phyloP scores from a whole-genome alignment of 2,113 vertebrate genomes.

The Triplophysa siluroides region DNA sequence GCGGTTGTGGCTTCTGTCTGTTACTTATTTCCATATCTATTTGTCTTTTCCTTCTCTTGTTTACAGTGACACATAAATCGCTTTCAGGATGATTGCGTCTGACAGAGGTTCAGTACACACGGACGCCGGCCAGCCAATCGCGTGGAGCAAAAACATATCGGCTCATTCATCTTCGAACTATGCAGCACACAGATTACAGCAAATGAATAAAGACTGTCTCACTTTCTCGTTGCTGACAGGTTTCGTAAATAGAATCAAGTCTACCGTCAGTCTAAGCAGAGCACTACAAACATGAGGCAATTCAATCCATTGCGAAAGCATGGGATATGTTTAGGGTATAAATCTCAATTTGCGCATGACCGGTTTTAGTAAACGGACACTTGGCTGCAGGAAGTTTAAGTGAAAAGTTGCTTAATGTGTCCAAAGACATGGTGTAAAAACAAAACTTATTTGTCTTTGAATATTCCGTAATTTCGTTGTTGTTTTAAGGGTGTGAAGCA shows the following conservation, averaged over 20 bases:
- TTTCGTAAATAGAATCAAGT: slow-evolving; percentile 53
- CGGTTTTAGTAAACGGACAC: neutral
- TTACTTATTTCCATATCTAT: slow-evolving; percentile 57
- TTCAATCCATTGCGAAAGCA: slow-evolving; percentile 22
- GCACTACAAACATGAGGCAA: slow-evolving; percentile 7
- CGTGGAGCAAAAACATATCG: slow-evolving; percentile 59
- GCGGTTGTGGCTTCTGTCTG: slow-evolving; percentile 48
- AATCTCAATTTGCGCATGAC: slow-evolving; percentile 23
- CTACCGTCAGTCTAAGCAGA: slow-evolving; percentile 19
- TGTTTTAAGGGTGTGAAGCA: no score
- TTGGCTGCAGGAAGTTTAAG: slow-evolving; percentile 8
- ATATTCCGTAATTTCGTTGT: no score
- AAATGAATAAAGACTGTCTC: slow-evolving; percentile 53
- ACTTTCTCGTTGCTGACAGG: slow-evolving; percentile 44
- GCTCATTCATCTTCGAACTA: slow-evolving; percentile 61
- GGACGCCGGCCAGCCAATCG: slow-evolving; percentile 49
- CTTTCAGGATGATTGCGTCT: slow-evolving; percentile 64
- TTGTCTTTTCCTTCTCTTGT: slow-evolving; percentile 46
- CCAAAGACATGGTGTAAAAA: neutral
- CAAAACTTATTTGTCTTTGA: no score
- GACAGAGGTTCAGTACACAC: slow-evolving; percentile 59
- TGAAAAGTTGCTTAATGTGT: neutral
- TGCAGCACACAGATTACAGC: slow-evolving; percentile 48
- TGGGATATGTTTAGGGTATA: slow-evolving; percentile 10
- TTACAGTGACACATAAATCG: slow-evolving; percentile 47